Conservation (phyloP, 2,113 vertebrate genomes). For the Plestiodon gilberti region DNA sequence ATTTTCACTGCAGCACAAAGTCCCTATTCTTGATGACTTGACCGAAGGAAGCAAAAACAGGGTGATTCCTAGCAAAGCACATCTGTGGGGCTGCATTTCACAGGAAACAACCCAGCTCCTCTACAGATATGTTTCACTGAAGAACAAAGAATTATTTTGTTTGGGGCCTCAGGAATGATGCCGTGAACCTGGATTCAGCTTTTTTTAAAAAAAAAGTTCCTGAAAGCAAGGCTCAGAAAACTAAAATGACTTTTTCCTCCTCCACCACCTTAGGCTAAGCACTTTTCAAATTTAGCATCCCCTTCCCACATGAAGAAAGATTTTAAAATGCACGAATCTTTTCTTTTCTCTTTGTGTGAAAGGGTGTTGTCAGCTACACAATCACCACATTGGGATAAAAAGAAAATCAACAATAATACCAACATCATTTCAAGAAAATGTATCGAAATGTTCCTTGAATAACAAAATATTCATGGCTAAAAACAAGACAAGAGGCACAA, state of each 20-base stretch:
- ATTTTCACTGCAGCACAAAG: slow-evolving; percentile 76
- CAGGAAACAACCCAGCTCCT: slow-evolving; percentile 75
- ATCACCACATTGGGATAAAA: slow-evolving; percentile 1
- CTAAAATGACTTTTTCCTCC: slow-evolving; percentile 32
- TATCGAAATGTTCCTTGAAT: slow-evolving; percentile 7
- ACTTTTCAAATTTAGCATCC: slow-evolving; percentile 45
- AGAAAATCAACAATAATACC: slow-evolving; percentile 4
- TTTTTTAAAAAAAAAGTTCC: slow-evolving; percentile 49
- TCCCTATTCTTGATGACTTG: slow-evolving; percentile 74
- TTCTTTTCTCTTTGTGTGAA: slow-evolving; percentile 25
- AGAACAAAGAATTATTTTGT: slow-evolving; percentile 80
- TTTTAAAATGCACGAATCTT: slow-evolving; percentile 31
- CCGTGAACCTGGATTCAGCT: slow-evolving; percentile 66
- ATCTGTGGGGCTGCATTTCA: slow-evolving; percentile 73
- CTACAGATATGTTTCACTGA: slow-evolving; percentile 77
- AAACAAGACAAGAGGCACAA: slow-evolving; percentile 31
- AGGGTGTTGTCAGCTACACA: slow-evolving; percentile 17
- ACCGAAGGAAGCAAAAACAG: slow-evolving; percentile 62
- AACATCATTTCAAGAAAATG: neutral
- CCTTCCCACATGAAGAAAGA: slow-evolving; percentile 28
- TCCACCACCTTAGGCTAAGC: slow-evolving; percentile 28
- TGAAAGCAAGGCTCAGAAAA: slow-evolving; percentile 60
- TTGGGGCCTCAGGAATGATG: slow-evolving; percentile 61
- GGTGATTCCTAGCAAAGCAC: slow-evolving; percentile 55
- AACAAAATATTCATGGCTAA: slow-evolving; percentile 38